Evolutionary conservation across 2,888 invertebrate species (phyloP), one percentile per base, ranked within the genome.

Genomic region (Neoitamus cyanurus): DNA sequence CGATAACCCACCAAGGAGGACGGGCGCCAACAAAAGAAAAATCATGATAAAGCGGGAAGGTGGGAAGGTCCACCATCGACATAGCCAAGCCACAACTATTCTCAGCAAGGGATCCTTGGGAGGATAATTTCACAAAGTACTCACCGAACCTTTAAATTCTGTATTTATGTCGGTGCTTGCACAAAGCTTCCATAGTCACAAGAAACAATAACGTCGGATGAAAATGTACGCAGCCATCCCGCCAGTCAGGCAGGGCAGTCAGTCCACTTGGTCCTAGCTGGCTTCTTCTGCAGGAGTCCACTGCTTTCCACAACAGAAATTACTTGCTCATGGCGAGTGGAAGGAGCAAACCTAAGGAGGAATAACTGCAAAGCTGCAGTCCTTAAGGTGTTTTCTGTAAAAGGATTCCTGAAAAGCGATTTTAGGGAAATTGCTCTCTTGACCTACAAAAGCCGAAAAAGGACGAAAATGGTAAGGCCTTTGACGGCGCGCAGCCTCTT

Each of bases 41-140:
- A 28, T 42, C 37, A 25, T 3, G 73, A 73, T 73, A 73, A 73
- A 36, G 30, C n/a, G 46, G 46, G 42, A 28, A 77, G 77, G 77
- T 77, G 11, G 37, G 37, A 36, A 37, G 25, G 37, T 75, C 37
- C 36, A 75, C 36, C 11, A 34, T 15, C 25, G 75, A 42, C 77
- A 20, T 20, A 46, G 77, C 77, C 13, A 77, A 77, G 13, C 77
- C 77, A 77, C 77, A 77, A 42, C 42, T 77, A 77, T 46, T 20
- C 25, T 11, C 34, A 6, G 42, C 2, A 15, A 42, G 28, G 46
- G 46, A 77, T 77, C 77, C 37, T 46, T 77, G 13, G 46, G 70
- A 30, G 77, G 77, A 77, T 77, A 77, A 77, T 46, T 77, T 77
- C 42, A 77, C 77, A 77, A 77, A 77, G 77, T 77, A 77, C 77